Evolutionary conservation across 92 coral and sea anemone genomes (phyloP).

Genomic region (Palythoa heliodiscus): DNA sequence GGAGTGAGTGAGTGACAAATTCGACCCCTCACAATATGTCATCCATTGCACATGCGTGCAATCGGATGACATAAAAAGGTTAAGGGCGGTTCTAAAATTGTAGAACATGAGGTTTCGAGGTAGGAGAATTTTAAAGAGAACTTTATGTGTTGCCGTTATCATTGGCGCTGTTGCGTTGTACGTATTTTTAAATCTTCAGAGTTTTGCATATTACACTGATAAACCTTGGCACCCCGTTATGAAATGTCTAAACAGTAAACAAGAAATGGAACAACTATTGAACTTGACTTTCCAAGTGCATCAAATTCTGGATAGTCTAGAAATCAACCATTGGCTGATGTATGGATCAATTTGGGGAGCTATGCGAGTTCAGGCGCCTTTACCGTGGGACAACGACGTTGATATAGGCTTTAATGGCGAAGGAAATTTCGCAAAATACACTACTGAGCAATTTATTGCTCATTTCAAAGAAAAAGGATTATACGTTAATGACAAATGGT

Average conservation of each 20-base stretch:
- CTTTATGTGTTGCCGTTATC: not conserved
- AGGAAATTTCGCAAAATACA: slow-evolving; percentile 49
- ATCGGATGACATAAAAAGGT: too few species aligned
- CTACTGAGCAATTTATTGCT: slow-evolving; percentile 41
- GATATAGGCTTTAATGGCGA: slow-evolving; percentile 74
- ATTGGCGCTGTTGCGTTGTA: not conserved
- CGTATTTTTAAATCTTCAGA: not conserved
- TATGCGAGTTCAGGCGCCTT: slow-evolving; percentile 62
- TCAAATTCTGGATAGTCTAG: slow-evolving; percentile 49
- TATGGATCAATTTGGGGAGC: slow-evolving; percentile 86
- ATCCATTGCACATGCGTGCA: too few species aligned
- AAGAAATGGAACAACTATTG: slow-evolving; percentile 57
- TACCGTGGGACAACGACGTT: slow-evolving; percentile 83
- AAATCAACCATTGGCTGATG: slow-evolving; percentile 71
- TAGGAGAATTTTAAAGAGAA: not conserved
- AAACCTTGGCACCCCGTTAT: slow-evolving; percentile 49
- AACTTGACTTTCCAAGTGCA: slow-evolving; percentile 61
- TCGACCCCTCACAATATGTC: too few species aligned
- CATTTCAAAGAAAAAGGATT: slow-evolving; percentile 57
- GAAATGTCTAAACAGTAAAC: slow-evolving; percentile 36
- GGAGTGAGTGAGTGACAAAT: too few species aligned
- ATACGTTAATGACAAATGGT: slow-evolving; percentile 30
- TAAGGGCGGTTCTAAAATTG: too few species aligned
- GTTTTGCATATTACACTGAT: not conserved
- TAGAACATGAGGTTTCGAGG: not conserved